Conservation (phyloP, 2,888 invertebrate species). For the Cataglyphis altisquamis region DNA sequence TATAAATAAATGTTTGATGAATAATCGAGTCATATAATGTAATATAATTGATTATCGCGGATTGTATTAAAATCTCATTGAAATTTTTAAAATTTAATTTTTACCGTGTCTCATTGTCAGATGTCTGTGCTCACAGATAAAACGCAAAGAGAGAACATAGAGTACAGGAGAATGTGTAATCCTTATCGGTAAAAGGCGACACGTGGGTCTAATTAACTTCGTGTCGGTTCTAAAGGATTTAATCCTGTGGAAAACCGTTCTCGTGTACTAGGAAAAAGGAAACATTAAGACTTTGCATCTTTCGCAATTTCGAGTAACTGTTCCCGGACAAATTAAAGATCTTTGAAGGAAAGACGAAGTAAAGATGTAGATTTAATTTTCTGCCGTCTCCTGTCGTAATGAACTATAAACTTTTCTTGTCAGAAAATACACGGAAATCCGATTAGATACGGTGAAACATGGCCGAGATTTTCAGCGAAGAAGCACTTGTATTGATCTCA, state of each 20-base stretch:
- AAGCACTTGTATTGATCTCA: not conserved
- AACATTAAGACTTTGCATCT: slow-evolving; percentile 67
- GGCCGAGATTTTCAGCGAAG: slow-evolving; percentile 12
- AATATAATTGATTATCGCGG: not conserved
- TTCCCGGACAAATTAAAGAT: slow-evolving; percentile 62
- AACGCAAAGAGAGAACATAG: slow-evolving; percentile 33
- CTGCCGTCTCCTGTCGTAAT: not conserved
- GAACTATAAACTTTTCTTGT: slow-evolving; percentile 27
- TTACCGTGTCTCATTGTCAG: not conserved
- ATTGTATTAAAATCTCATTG: not conserved
- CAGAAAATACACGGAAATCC: not conserved
- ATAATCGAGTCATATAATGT: not conserved
- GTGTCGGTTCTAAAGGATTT: slow-evolving; percentile 70
- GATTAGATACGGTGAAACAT: not conserved
- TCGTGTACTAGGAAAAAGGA: slow-evolving; percentile 56
- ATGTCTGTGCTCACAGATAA: not conserved
- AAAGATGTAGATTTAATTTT: slow-evolving; percentile 44
- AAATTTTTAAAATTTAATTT: slow-evolving; percentile 15
- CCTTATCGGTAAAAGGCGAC: slow-evolving; percentile 69
- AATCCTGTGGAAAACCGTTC: slow-evolving; percentile 72
- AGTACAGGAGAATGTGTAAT: slow-evolving; percentile 59
- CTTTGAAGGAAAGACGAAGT: slow-evolving; percentile 22
- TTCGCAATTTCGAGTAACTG: slow-evolving; percentile 63
- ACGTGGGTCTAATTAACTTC: slow-evolving; percentile 76
- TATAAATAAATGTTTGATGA: not conserved